A percentile compares a stretch with the other conserved stretches of the same genome.
These are phyloP conservation scores for Calliopum simillimum DNA, from an alignment of 2,888 invertebrate species.

Conservation along the genomic window DNA sequence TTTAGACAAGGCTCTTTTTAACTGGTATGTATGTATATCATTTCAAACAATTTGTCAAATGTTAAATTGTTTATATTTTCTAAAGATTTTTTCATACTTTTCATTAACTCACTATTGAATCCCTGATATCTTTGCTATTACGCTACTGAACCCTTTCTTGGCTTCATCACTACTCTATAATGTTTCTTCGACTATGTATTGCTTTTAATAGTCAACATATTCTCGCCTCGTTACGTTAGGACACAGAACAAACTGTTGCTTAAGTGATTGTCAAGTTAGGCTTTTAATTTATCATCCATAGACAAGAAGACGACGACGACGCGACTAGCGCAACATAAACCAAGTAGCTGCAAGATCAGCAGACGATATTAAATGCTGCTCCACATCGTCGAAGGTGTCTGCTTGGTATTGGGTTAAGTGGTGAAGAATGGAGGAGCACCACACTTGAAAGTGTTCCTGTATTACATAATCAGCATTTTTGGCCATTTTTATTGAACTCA, in stretches of 20 bases:
- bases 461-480: slow-evolving; percentile 37
- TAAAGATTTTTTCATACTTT: too few species aligned
- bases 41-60: too few species aligned
- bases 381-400: slow-evolving; percentile 19
- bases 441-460: slow-evolving; percentile 25
- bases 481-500: slow-evolving; percentile 2
- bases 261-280: slow-evolving; percentile 66
- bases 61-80: too few species aligned
- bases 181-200: too few species aligned
- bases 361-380: slow-evolving; percentile 1
- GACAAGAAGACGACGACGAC: slow-evolving; percentile 54
- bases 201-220: slow-evolving; percentile 21
- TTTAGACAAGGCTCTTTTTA: too few species aligned
- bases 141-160: too few species aligned
- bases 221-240: slow-evolving; percentile 33
- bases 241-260: slow-evolving; percentile 63
- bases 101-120: too few species aligned
- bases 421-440: neutral
- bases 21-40: too few species aligned
- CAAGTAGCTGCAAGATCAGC: slow-evolving; percentile 5
- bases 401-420: neutral
- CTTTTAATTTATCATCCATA: slow-evolving; percentile 66
- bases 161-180: too few species aligned
- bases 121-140: too few species aligned
- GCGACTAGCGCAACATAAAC: neutral